Evolutionary conservation across 37 sponge, comb jelly and placozoan genomes (phyloP).

Genomic region (Beroe forskalii): DNA sequence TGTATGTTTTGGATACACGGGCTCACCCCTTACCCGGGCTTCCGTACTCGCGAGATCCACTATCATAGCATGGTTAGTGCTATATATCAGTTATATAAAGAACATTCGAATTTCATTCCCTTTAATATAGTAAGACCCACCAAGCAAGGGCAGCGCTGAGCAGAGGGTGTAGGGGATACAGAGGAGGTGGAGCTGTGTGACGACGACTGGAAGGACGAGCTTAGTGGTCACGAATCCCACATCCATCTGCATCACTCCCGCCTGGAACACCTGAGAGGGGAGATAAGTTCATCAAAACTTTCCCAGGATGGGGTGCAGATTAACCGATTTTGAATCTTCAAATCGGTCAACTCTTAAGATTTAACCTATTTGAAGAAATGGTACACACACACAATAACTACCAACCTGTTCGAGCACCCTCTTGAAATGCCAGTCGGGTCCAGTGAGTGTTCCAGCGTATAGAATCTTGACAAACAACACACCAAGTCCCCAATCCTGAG

Average conservation of each 20-base stretch:
- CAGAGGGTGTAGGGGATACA: conserved; percentile 57
- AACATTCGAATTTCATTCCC: too few relatives aligned
- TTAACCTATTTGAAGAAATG: too few relatives aligned
- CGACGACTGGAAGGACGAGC: conserved; percentile 81
- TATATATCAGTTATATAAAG: too few relatives aligned
- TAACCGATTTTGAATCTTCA: background rate
- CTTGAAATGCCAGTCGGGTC: conserved; percentile 77
- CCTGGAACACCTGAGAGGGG: conserved; percentile 71
- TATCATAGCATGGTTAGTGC: too few relatives aligned
- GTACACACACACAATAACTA: too few relatives aligned
- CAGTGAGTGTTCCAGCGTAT: conserved; percentile 79
- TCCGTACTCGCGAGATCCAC: too few relatives aligned
- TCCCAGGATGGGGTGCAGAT: too few relatives aligned
- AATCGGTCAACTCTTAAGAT: too few relatives aligned
- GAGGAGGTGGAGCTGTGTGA: conserved; percentile 36
- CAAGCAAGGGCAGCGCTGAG: conserved; percentile 24
- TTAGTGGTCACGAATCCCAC: conserved; percentile 73
- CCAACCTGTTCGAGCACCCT: conserved; percentile 81
- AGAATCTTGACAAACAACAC: conserved; percentile 87
- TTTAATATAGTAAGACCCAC: background rate
- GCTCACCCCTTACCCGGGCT: too few relatives aligned
- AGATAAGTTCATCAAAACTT: too few relatives aligned
- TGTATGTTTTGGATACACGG: too few relatives aligned
- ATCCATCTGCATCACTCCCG: conserved; percentile 81
- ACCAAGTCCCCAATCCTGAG: conserved; percentile 96